Percentiles rank a stretch among this genome's conserved stretches.
Evolutionary conservation across 2,113 vertebrate species (phyloP).

Genomic region (Galeopterus variegatus): DNA sequence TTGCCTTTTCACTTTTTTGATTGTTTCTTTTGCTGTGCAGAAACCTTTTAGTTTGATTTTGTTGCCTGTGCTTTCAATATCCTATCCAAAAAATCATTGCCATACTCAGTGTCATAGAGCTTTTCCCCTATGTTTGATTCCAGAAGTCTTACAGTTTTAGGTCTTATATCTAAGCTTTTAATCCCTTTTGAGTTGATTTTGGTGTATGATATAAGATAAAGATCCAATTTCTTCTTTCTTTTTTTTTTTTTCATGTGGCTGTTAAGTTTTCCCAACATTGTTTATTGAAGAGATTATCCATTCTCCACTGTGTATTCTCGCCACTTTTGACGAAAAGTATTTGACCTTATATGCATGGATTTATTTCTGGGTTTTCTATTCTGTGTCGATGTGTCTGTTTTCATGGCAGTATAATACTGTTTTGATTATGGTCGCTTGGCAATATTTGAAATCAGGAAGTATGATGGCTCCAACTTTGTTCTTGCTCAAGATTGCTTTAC

Average conservation of each 20-base stretch:
- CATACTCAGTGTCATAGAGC: no score
- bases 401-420: not conserved
- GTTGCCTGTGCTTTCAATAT: not conserved
- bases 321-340: not conserved
- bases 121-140: not conserved
- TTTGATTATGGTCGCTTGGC: not conserved
- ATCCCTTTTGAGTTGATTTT: not conserved
- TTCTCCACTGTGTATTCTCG: not conserved
- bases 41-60: not conserved
- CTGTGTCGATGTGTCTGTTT: not conserved
- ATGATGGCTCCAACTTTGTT: not conserved
- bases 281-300: not conserved
- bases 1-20: not conserved
- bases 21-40: not conserved
- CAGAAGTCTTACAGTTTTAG: not conserved
- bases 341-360: not conserved
- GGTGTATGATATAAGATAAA: not conserved
- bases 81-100: not conserved
- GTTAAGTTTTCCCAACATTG: not conserved
- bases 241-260: not conserved
- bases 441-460: not conserved
- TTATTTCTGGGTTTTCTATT: not conserved
- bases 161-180: not conserved
- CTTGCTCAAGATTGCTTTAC: not conserved
- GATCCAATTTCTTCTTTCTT: not conserved